Conservation (phyloP, 1,140 invertebrate genomes). For the Drosophila subobscura region DNA sequence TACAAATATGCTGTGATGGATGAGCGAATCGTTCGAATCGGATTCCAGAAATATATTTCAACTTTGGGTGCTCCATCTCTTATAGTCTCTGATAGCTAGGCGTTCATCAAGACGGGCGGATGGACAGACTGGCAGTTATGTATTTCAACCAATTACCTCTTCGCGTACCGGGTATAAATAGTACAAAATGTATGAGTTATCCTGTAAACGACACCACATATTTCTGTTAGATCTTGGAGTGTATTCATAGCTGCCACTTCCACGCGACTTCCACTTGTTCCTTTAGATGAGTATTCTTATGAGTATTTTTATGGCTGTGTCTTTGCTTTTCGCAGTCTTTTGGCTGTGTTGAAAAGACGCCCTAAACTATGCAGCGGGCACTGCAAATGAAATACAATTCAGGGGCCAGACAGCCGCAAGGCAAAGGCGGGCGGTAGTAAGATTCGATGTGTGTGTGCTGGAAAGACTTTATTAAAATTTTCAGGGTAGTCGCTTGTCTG, state of each 20-base stretch:
- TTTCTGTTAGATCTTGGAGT: no score
- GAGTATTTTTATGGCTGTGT: constrained; percentile 12
- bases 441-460: background rate
- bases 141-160: no score
- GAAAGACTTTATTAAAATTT: constrained; percentile 62
- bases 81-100: no score
- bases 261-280: background rate
- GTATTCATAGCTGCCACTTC: no score
- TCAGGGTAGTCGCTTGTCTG: constrained; percentile 45
- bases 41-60: background rate
- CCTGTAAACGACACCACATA: no score
- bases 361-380: constrained; percentile 55
- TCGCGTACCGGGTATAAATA: no score
- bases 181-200: no score
- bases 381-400: constrained; percentile 41
- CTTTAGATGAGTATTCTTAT: background rate
- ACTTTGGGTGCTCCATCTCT: no score
- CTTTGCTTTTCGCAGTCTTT: constrained; percentile 6
- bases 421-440: background rate
- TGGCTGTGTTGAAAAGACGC: constrained; percentile 1
- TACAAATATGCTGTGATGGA: constrained; percentile 32
- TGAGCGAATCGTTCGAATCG: background rate
- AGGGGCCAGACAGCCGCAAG: constrained; percentile 35
- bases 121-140: no score
- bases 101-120: no score